Evolutionary conservation across 2,888 invertebrate genomes (phyloP).

Genomic region (Eueremaeus valkanovi): DNA sequence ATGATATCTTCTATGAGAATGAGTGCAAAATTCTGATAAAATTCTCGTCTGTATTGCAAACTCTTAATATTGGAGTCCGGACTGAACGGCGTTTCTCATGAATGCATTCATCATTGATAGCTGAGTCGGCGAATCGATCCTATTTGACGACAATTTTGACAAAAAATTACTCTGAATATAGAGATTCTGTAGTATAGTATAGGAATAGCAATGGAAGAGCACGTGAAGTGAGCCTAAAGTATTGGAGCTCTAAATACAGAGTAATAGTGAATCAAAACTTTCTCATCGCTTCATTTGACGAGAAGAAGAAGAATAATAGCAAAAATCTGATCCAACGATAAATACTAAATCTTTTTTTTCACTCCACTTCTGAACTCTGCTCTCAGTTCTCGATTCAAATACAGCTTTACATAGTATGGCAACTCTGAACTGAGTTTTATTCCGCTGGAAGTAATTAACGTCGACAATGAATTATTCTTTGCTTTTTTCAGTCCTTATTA

Average conservation of each 20-base stretch:
- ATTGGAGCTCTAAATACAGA: neutral
- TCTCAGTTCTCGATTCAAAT: neutral
- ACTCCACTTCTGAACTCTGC: neutral
- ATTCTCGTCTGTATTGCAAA: slow-evolving; percentile 15
- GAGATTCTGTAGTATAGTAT: neutral
- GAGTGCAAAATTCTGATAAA: slow-evolving; percentile 33
- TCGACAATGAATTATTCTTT: neutral
- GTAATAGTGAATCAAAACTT: neutral
- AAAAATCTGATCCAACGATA: neutral
- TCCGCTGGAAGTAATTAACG: neutral
- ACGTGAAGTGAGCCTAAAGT: neutral
- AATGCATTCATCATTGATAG: slow-evolving; percentile 6
- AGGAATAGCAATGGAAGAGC: neutral
- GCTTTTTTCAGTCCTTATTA: neutral
- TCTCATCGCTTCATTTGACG: neutral
- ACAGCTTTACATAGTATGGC: too few relatives aligned
- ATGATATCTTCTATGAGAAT: neutral
- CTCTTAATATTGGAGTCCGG: neutral
- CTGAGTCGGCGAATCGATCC: slow-evolving; percentile 20
- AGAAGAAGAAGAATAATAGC: neutral
- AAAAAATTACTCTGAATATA: neutral
- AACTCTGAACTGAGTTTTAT: neutral
- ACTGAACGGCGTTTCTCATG: slow-evolving; percentile 12
- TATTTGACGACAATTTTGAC: slow-evolving; percentile 21
- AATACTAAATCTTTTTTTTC: neutral